These are phyloP conservation scores for Synanthedon tipuliformis DNA, from an alignment of 2,888 invertebrate species.

Conservation along the genomic window DNA sequence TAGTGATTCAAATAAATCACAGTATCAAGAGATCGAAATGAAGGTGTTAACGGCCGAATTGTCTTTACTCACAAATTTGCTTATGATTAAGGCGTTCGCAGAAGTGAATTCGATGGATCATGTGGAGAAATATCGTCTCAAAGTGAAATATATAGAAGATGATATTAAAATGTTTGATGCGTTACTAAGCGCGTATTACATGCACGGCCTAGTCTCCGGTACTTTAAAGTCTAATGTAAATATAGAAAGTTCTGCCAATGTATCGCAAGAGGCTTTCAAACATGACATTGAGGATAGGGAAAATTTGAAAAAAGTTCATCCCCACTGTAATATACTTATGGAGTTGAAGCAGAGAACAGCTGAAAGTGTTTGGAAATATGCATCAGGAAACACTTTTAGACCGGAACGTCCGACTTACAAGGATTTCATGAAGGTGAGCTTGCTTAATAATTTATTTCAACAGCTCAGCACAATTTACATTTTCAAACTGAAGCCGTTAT, in stretches of 20 bases:
- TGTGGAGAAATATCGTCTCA: slow-evolving; percentile 80
- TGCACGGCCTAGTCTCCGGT: slow-evolving; percentile 53
- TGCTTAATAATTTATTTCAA: neutral
- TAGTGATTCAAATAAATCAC: slow-evolving; percentile 2
- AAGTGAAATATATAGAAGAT: slow-evolving; percentile 76
- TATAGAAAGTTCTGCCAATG: slow-evolving; percentile 31
- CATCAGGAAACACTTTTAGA: slow-evolving; percentile 67
- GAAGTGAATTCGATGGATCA: slow-evolving; percentile 84
- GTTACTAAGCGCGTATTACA: slow-evolving; percentile 68
- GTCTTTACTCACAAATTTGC: slow-evolving; percentile 58
- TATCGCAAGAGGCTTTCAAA: slow-evolving; percentile 21
- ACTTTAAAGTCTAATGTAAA: slow-evolving; percentile 35
- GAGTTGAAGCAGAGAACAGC: slow-evolving; percentile 40
- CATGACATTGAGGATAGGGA: slow-evolving; percentile 18
- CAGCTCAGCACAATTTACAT: too few species aligned
- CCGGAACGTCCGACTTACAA: slow-evolving; percentile 62
- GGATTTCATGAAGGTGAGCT: slow-evolving; percentile 63
- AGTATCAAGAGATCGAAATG: slow-evolving; percentile 11
- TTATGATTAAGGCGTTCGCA: slow-evolving; percentile 70
- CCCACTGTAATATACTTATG: slow-evolving; percentile 51
- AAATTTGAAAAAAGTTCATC: slow-evolving; percentile 48
- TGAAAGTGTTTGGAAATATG: slow-evolving; percentile 47
- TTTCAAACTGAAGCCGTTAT: too few species aligned
- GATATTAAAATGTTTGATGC: slow-evolving; percentile 74
- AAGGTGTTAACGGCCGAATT: slow-evolving; percentile 36